Percentiles rank a stretch among this genome's conserved stretches.
phyloP scores from a whole-genome alignment of 2,797 vertebrate genomes.

The Diglossa cyanea region DNA sequence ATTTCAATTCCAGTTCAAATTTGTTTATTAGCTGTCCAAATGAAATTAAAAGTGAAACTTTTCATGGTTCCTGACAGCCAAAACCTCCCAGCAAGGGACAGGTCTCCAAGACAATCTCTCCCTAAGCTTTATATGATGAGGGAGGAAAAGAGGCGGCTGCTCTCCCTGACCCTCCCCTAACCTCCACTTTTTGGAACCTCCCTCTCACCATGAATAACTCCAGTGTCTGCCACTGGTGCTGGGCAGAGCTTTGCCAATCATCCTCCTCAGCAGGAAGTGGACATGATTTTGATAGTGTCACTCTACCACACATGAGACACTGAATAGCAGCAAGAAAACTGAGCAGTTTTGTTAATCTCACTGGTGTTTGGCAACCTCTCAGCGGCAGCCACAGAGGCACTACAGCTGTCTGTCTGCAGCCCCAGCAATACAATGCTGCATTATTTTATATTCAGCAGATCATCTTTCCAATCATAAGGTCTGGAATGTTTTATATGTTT shows the following conservation, averaged over 20 bases:
- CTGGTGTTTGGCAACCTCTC: slow-evolving; percentile 64
- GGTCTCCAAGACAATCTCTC: not conserved
- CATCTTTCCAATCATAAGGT: slow-evolving; percentile 68
- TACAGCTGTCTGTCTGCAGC: slow-evolving; percentile 68
- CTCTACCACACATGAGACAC: slow-evolving; percentile 46
- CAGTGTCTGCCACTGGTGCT: slow-evolving; percentile 50
- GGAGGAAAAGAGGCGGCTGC: slow-evolving; percentile 3
- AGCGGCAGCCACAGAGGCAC: slow-evolving; percentile 60
- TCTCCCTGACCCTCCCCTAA: slow-evolving; percentile 34
- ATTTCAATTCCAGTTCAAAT: not conserved
- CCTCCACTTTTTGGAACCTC: slow-evolving; percentile 45
- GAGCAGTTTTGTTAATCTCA: slow-evolving; percentile 67
- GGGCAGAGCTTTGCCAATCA: slow-evolving; percentile 61
- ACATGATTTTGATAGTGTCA: slow-evolving; percentile 70
- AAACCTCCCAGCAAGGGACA: not conserved
- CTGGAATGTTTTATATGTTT: slow-evolving; percentile 60
- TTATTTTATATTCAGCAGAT: slow-evolving; percentile 58
- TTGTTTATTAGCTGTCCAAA: slow-evolving; percentile 32
- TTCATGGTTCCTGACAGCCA: not conserved
- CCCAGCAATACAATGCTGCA: slow-evolving; percentile 54
- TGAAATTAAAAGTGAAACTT: slow-evolving; percentile 1
- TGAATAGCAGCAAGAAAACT: slow-evolving; percentile 68
- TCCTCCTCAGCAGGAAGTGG: slow-evolving; percentile 59
- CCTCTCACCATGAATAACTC: slow-evolving; percentile 42
- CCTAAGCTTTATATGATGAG: not conserved